Base-by-base conservation (phyloP, 2,797 vertebrate genomes). In the Rachycentron canadum region DNA sequence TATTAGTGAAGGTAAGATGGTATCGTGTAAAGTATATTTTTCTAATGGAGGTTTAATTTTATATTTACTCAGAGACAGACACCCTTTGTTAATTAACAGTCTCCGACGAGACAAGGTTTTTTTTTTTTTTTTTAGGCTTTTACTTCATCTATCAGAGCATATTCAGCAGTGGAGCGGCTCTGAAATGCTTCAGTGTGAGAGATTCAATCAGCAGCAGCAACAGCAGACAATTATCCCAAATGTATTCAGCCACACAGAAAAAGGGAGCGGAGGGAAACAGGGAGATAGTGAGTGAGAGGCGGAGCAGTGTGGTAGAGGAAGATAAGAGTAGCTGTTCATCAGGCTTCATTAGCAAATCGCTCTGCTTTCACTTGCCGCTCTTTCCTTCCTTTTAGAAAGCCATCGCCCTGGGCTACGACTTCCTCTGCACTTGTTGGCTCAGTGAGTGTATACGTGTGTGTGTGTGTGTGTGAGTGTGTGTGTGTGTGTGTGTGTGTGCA, bases 321-420 rank as follows among this genome's bases (percentile, higher is more conserved):
- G 69, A 82, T 69, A 70, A 71, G 68, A 82, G 73, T 43, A 69
- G 75, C 86, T 90, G 79, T 86, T 92, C 85, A 91, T 90, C 79
- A 78, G 62, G 65, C 83, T 79, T 86, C 79, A 84, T 83, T 83
- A 78, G 77, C 68, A 78, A 75, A 85, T 79, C 41, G 4, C 73
- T 79, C 68, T 43, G 34, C 66, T 76, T 84, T 76, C 68, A 66
- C 71, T 71, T 38, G 26, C 68, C 53, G 68, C 49, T 77, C 62
- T 59, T 76, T 72, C 49, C 43, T 66, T 78, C 23, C 19, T 79
- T 67, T 85, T 45, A 47, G 28, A 59, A 61, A 68, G 25, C 58
- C 58, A 49, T 59, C 3, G 76, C 87, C 78, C 56, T 19, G 1
- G 78, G 84, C 52, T 61, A 25, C 74, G 67, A 81, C 76, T 87